phyloP scores from a whole-genome alignment of 2,113 vertebrate genomes.

The Neofelis nebulosa region DNA sequence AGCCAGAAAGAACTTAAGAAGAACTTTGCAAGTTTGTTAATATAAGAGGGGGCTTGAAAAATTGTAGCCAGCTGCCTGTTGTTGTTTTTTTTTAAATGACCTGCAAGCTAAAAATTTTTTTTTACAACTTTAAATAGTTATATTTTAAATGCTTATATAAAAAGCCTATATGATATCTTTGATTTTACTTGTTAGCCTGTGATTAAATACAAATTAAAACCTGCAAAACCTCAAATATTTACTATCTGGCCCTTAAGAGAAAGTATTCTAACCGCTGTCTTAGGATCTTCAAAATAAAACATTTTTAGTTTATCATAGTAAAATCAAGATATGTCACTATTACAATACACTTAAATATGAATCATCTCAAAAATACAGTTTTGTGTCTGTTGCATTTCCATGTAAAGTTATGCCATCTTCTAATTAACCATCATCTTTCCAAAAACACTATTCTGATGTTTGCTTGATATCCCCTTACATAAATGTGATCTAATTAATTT shows the following conservation, averaged over 20 bases:
- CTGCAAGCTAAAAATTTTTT: neutral
- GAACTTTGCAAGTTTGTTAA: neutral
- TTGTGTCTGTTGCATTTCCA: neutral
- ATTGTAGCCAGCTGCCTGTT: neutral
- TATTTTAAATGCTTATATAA: neutral
- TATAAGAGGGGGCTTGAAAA: neutral
- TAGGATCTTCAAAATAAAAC: slow-evolving; percentile 8
- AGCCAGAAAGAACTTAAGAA: neutral
- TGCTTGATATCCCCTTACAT: neutral
- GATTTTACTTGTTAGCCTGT: neutral
- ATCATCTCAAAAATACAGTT: neutral
- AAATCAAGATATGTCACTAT: neutral
- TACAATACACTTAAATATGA: neutral
- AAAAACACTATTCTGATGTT: neutral
- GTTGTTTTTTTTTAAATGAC: neutral
- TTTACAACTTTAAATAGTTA: neutral
- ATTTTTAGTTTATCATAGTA: neutral
- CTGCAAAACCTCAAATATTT: neutral
- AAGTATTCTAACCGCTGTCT: neutral
- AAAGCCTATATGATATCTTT: neutral
- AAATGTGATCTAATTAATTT: neutral
- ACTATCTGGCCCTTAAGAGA: neutral
- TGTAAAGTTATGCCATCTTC: neutral
- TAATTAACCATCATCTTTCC: neutral
- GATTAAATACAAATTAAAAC: neutral